A percentile compares a stretch with the other conserved stretches of the same genome.
These are phyloP conservation scores for Rostratula benghalensis DNA, from an alignment of 2,113 vertebrate genomes.

Conservation along the genomic window DNA sequence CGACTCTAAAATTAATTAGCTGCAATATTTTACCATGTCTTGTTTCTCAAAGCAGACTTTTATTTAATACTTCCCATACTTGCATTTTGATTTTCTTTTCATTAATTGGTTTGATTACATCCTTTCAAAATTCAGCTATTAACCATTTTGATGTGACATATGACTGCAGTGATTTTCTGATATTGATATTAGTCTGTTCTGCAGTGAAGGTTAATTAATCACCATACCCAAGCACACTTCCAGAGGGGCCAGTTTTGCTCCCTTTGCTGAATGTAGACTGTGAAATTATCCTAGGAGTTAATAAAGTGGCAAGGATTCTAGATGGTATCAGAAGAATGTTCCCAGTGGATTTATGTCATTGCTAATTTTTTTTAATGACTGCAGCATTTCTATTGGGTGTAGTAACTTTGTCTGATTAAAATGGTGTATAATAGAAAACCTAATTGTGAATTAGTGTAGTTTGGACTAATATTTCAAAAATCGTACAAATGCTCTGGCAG, in stretches of 20 bases:
- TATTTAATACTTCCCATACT: conserved; percentile 29
- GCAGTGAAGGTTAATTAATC: conserved; percentile 37
- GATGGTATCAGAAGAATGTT: background rate
- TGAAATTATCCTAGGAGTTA: conserved; percentile 19
- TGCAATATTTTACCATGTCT: conserved; percentile 1
- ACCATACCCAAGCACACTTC: background rate
- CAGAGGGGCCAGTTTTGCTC: background rate
- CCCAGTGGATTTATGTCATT: background rate
- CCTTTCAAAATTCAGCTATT: conserved; percentile 45
- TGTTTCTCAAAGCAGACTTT: conserved; percentile 31
- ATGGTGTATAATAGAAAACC: background rate
- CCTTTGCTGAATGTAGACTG: background rate
- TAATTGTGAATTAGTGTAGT: background rate
- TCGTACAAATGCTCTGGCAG: background rate
- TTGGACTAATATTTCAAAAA: background rate
- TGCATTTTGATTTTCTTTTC: conserved; percentile 40
- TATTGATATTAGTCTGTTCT: background rate
- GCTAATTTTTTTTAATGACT: background rate
- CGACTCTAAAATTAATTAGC: conserved; percentile 31
- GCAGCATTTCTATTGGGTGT: background rate
- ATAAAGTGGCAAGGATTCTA: background rate
- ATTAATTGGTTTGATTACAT: conserved; percentile 60
- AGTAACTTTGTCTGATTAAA: background rate
- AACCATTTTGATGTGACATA: conserved; percentile 21
- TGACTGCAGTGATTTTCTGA: conserved; percentile 44